Base-by-base conservation (phyloP, 2,113 vertebrate species). In the Melierax canorus region DNA sequence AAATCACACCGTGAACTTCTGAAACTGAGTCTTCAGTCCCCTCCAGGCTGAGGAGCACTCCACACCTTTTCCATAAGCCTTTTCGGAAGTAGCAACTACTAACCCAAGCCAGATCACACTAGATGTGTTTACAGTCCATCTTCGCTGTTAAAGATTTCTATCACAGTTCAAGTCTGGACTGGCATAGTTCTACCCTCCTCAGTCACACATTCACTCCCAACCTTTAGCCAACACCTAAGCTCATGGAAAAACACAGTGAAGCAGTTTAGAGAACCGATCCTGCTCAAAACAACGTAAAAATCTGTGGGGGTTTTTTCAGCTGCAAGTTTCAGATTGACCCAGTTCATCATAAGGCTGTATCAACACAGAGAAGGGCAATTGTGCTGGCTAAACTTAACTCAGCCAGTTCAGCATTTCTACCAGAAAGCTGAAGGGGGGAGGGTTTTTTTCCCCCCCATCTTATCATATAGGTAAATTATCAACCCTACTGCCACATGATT, bases 251-350 rank as follows among this genome's bases (percentile, higher is more conserved):
- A 71, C 24, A 71, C 5, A 7, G 10, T 23, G 68, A 83, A 90
- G 18, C 5, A 43, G 6, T 68, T 71, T 7, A 74, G 41, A 73
- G 59, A 90, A 56, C 4, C 24, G 3, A 2, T 41, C 15, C 69
- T 55, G 24, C 15, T 41, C 41, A 71, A 81, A 85, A 27, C 1
- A 1, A 62, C 18, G 24, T 30, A 18, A 68, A 76, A 64, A 38
- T 7, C 3, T 10, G 3, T 0, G 0, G 2, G 2, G 6, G 0
- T 5, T 58, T 88, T 84, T 77, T 36, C 53, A 92, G n/a, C 30
- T 78, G 0, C 27, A 84, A n/a, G 5, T 71, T 92, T 59, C 45
- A 50, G 14, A 55, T 1, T n/a, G 16, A 91, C 67, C 12, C 18
- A 1, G 0, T 21, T 64, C 15, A 64, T 29, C 45, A 11, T 7